phyloP scores from a whole-genome alignment of 1,140 invertebrate genomes.

The Achroia grisella region DNA sequence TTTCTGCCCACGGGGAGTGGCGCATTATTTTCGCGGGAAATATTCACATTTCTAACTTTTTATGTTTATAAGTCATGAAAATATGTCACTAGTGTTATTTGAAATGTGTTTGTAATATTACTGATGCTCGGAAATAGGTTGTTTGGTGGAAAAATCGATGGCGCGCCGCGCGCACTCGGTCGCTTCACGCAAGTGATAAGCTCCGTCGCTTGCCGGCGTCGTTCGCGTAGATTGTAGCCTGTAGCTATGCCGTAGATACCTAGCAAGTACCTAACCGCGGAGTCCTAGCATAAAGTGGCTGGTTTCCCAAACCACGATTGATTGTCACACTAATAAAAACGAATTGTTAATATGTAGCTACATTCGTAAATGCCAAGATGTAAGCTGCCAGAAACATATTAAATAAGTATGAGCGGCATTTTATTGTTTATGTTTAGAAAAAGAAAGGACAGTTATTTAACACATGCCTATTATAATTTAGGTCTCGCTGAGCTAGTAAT shows the following conservation, averaged over 20 bases:
- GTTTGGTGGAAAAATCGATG: constrained; percentile 68
- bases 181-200: constrained; percentile 54
- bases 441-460: no score
- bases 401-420: no score
- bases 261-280: constrained; percentile 1
- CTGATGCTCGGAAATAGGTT: constrained; percentile 58
- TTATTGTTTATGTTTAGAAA: no score
- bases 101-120: constrained; percentile 61
- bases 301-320: constrained; percentile 5
- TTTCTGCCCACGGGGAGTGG: constrained; percentile 25
- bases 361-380: no score
- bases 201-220: constrained; percentile 12
- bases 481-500: no score
- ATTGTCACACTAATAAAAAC: constrained; percentile 3
- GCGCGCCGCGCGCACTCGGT: constrained; percentile 56
- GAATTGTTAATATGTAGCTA: no score
- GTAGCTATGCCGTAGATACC: constrained; percentile 8
- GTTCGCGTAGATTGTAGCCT: neutral
- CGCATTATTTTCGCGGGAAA: constrained; percentile 48
- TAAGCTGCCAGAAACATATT: no score
- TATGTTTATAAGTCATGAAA: constrained; percentile 16
- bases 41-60: constrained; percentile 40
- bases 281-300: neutral
- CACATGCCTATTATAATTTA: no score
- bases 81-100: constrained; percentile 16